A percentile compares a stretch with the other conserved stretches of the same genome.
These are phyloP conservation scores for Hesperophylax magnus DNA, from an alignment of 1,140 invertebrate species.

Conservation along the genomic window DNA sequence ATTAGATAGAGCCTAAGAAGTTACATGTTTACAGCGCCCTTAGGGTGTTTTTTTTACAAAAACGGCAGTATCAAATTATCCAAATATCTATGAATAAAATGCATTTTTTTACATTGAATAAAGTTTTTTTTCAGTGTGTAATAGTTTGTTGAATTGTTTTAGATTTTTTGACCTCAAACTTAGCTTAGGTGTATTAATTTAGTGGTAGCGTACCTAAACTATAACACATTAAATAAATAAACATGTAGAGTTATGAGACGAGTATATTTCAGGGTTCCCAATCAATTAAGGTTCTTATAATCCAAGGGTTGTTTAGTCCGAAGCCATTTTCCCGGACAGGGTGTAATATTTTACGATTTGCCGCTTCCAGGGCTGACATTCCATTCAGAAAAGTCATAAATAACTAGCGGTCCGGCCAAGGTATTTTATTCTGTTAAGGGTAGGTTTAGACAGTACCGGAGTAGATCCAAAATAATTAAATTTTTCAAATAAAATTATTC, in stretches of 20 bases:
- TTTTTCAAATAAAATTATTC: no score
- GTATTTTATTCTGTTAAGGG: constrained; percentile 51
- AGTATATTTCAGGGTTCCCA: background rate
- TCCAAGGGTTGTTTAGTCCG: background rate
- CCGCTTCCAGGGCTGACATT: constrained; percentile 21
- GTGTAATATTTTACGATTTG: constrained; percentile 47
- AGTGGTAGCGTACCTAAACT: background rate
- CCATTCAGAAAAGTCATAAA: constrained; percentile 51
- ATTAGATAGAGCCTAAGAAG: no score
- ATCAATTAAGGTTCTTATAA: constrained; percentile 1
- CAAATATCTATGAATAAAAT: no score
- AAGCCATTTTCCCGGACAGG: background rate
- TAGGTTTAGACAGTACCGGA: constrained; percentile 22
- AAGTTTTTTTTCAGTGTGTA: no score
- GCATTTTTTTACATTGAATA: no score
- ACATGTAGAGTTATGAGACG: background rate
- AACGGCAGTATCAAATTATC: no score
- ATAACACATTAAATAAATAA: background rate
- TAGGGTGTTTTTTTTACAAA: no score
- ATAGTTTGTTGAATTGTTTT: no score
- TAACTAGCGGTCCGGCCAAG: constrained; percentile 41
- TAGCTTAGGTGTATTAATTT: no score
- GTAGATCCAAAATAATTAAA: background rate
- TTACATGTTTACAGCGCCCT: no score
- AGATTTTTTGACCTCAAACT: no score